These are phyloP conservation scores for Condylura cristata DNA, from an alignment of 2,113 vertebrate species.

Conservation along the genomic window DNA sequence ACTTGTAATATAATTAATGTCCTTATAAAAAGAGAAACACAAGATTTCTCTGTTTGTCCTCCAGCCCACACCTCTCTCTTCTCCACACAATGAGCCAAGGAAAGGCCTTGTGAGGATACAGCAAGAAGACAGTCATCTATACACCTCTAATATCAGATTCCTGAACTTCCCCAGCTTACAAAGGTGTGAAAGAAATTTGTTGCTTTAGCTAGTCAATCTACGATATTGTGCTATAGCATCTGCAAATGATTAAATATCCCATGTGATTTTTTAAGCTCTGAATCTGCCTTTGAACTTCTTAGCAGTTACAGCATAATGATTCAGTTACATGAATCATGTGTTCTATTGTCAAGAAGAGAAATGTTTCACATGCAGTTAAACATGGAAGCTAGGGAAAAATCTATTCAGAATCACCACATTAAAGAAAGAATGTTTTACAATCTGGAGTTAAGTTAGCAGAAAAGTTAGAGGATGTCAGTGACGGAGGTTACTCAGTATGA, in stretches of 20 bases:
- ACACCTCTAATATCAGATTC: neutral
- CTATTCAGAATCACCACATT: neutral
- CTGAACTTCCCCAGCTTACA: neutral
- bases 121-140: neutral
- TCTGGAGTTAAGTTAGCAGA: neutral
- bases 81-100: neutral
- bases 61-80: too few species aligned
- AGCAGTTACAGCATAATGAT: neutral
- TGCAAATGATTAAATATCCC: neutral
- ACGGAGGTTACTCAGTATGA: neutral
- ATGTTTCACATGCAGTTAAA: neutral
- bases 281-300: neutral
- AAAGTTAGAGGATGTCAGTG: neutral
- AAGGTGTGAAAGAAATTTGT: neutral
- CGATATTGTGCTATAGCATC: neutral
- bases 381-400: neutral
- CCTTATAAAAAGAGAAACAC: neutral
- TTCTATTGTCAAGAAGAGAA: neutral
- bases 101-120: neutral
- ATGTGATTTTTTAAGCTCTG: neutral
- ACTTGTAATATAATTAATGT: neutral
- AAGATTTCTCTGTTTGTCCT: neutral
- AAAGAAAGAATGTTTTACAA: neutral
- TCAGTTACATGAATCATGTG: neutral
- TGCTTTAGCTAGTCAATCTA: neutral